phyloP scores from a whole-genome alignment of 2,113 vertebrate genomes.

The Pachyramphus minor region DNA sequence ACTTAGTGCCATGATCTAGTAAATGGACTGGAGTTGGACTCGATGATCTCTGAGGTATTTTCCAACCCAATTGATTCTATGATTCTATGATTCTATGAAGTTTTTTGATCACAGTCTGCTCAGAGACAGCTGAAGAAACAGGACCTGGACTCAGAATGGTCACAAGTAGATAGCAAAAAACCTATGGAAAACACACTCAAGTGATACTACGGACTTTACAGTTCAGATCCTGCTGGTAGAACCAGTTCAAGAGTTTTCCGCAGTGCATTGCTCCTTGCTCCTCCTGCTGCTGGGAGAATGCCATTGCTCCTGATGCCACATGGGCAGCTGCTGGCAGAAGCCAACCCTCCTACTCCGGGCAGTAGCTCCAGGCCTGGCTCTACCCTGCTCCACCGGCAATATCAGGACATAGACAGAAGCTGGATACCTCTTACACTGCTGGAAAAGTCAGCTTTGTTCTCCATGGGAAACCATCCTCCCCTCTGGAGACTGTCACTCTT shows the following conservation, averaged over 20 bases:
- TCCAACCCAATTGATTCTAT: no score
- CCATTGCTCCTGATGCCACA: fast-evolving
- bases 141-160: background rate
- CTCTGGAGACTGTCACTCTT: background rate
- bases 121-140: background rate
- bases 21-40: no score
- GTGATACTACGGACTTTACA: background rate
- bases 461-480: background rate
- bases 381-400: background rate
- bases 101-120: background rate
- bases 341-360: background rate
- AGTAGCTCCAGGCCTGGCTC: background rate
- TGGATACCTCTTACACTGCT: background rate
- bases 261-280: background rate
- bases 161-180: background rate
- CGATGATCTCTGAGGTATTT: no score
- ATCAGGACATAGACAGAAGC: fast-evolving
- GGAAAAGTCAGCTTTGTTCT: background rate
- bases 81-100: no score
- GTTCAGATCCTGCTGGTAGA: background rate
- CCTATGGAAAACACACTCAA: background rate
- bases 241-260: background rate
- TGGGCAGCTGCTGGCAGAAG: background rate
- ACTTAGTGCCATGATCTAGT: no score
- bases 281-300: background rate